These are phyloP conservation scores for Danionella cerebrum DNA, from an alignment of 2,113 vertebrate species.

Conservation along the genomic window DNA sequence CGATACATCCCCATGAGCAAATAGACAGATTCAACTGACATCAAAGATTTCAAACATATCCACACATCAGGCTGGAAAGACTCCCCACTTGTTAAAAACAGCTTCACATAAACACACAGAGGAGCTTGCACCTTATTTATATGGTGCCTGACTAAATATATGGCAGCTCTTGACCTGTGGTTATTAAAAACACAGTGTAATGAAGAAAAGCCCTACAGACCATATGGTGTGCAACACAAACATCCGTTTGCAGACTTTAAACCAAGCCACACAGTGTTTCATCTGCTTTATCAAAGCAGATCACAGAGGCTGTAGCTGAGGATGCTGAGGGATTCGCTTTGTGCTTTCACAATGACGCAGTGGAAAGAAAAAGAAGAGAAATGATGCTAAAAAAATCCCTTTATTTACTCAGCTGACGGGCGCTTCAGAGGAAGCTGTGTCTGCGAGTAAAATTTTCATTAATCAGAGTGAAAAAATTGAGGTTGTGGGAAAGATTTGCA, in stretches of 20 bases:
- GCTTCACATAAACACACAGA: neutral
- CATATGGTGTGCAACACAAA: neutral
- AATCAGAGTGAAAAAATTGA: neutral
- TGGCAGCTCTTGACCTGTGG: neutral
- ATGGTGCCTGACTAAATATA: neutral
- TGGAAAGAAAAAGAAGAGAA: neutral
- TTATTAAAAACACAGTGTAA: neutral
- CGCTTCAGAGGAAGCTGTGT: neutral
- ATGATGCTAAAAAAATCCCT: neutral
- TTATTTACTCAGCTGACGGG: neutral
- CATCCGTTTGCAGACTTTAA: neutral
- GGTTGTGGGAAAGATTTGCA: neutral
- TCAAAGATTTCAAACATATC: neutral
- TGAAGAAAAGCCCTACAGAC: neutral
- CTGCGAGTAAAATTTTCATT: neutral
- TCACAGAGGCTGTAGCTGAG: neutral
- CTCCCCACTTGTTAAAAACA: neutral
- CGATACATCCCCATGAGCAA: neutral
- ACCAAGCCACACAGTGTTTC: neutral
- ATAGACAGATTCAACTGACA: neutral
- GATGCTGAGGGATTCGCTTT: neutral
- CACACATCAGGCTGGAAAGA: neutral
- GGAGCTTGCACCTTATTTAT: neutral
- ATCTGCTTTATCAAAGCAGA: slow-evolving; percentile 6
- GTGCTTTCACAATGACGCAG: neutral